Conservation (phyloP, 1,140 invertebrate genomes). For the Rhagoletis pomonella region DNA sequence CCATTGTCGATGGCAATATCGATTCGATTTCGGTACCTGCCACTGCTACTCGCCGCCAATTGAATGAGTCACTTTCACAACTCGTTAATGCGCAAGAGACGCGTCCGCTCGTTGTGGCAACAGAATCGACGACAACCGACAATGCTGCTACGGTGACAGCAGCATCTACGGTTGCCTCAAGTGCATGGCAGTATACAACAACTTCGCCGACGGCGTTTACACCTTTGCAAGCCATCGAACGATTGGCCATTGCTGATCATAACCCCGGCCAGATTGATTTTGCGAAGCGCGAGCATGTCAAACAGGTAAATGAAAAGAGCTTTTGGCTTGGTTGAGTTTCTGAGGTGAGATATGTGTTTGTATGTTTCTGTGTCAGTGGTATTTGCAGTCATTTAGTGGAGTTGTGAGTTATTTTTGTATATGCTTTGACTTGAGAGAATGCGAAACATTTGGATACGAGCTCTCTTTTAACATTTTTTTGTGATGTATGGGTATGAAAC, state of each 20-base stretch:
- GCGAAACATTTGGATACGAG: no score
- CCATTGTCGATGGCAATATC: constrained; percentile 65
- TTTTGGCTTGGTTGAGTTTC: not conserved
- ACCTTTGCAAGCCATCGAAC: constrained; percentile 15
- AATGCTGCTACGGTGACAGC: not conserved
- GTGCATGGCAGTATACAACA: constrained; percentile 36
- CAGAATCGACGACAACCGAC: not conserved
- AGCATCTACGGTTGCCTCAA: not conserved
- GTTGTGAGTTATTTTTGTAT: no score
- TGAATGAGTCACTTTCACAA: constrained; percentile 53
- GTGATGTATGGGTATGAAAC: no score
- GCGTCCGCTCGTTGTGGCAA: no score
- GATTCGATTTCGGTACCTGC: constrained; percentile 72
- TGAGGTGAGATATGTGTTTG: not conserved
- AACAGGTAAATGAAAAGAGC: constrained; percentile 66
- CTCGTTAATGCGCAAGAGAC: constrained; percentile 35
- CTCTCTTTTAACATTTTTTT: no score
- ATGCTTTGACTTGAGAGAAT: no score
- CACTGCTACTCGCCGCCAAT: constrained; percentile 53
- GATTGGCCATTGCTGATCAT: constrained; percentile 67
- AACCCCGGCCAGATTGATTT: constrained; percentile 71
- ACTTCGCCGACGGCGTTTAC: not conserved
- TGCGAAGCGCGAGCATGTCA: constrained; percentile 68
- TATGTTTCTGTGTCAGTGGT: not conserved
- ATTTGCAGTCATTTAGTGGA: no score